Conservation (phyloP, 1,140 invertebrate species). For the Diplogasteroides magnus region DNA sequence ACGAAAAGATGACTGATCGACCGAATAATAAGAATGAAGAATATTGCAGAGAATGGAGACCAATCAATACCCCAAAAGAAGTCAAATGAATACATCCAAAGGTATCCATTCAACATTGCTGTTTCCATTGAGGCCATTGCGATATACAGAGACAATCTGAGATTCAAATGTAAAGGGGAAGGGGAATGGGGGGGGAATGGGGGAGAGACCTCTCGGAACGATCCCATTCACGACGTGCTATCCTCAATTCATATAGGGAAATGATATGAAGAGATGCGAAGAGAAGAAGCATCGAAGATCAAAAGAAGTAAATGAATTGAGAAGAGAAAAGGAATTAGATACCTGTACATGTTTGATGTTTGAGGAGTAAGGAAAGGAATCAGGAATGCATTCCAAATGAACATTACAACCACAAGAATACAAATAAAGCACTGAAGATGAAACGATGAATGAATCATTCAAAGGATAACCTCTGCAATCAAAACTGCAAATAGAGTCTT, state of each 20-base stretch:
- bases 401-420: neutral
- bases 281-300: conserved; percentile 13
- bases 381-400: conserved; percentile 17
- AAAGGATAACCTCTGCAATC: conserved; percentile 18
- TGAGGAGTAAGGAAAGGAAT: neutral
- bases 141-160: conserved; percentile 29
- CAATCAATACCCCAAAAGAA: conserved; percentile 16
- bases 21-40: neutral
- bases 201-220: neutral
- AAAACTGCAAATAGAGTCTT: conserved; percentile 9
- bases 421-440: conserved; percentile 10
- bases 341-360: conserved; percentile 3
- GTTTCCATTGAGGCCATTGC: conserved; percentile 26
- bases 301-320: conserved; percentile 17
- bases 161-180: neutral
- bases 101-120: conserved; percentile 30
- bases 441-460: conserved; percentile 7
- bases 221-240: conserved; percentile 1
- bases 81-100: conserved; percentile 27
- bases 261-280: conserved; percentile 11
- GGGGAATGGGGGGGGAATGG: neutral
- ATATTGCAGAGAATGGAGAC: neutral
- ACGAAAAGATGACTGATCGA: conserved; percentile 1
- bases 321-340: conserved; percentile 3
- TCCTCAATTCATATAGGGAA: conserved; percentile 11